Conservation (phyloP, 2,113 vertebrate genomes). For the Pipra filicauda region DNA sequence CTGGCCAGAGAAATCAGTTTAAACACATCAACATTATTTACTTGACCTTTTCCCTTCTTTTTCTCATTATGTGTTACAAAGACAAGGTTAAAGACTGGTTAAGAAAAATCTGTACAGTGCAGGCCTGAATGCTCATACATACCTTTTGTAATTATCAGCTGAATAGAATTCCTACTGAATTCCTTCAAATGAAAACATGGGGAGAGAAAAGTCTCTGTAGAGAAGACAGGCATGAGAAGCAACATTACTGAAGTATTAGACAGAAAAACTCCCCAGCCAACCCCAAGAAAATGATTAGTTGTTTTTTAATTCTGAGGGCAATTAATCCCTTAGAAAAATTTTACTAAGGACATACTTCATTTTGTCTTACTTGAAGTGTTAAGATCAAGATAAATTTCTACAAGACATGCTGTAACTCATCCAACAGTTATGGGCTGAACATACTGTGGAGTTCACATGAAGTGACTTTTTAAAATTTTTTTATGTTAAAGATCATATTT, state of each 20-base stretch:
- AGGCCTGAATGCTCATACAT: background rate
- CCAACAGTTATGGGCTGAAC: background rate
- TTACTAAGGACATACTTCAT: background rate
- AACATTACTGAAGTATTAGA: background rate
- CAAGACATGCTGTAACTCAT: background rate
- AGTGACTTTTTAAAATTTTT: background rate
- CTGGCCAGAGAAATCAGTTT: background rate
- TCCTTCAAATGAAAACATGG: background rate
- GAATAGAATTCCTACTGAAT: background rate
- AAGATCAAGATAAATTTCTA: background rate
- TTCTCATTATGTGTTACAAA: background rate
- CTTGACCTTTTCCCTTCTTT: background rate
- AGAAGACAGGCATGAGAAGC: background rate
- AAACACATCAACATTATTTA: background rate
- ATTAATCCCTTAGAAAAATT: background rate
- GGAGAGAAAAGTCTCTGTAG: background rate
- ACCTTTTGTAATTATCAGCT: background rate
- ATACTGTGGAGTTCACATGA: background rate
- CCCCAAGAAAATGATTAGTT: background rate
- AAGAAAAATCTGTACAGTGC: background rate
- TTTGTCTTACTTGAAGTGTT: background rate
- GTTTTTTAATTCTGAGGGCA: background rate
- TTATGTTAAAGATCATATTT: background rate
- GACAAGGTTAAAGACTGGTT: background rate
- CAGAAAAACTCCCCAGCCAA: accelerated